Evolutionary conservation across 2,888 invertebrate genomes (phyloP).

Genomic region (Lepidonotus clava): DNA sequence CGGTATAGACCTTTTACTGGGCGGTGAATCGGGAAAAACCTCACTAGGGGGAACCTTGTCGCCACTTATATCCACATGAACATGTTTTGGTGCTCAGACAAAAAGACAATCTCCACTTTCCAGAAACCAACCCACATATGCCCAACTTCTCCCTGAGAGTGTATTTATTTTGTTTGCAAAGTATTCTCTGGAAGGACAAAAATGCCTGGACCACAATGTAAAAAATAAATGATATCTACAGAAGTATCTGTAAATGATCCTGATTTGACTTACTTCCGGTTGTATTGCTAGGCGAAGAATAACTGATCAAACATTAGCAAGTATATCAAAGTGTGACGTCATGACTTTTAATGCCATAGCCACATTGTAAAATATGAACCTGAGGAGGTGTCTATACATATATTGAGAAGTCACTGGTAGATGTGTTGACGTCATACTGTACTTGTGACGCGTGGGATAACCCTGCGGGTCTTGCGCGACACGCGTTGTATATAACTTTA

Average conservation of each 20-base stretch:
- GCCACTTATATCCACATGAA: not conserved
- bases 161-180: slow-evolving; percentile 23
- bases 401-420: not conserved
- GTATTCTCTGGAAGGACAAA: not conserved
- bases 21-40: not conserved
- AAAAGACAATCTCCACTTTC: not conserved
- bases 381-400: not conserved
- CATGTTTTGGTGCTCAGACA: slow-evolving; percentile 32
- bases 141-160: not conserved
- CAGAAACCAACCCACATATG: not conserved
- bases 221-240: not conserved
- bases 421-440: not conserved
- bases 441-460: not conserved
- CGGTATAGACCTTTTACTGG: not conserved
- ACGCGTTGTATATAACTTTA: slow-evolving; percentile 16
- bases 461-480: not conserved
- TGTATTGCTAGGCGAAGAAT: not conserved
- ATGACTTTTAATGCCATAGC: not conserved
- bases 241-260: not conserved
- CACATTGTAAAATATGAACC: slow-evolving; percentile 15
- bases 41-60: too few species aligned
- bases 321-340: not conserved
- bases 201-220: not conserved
- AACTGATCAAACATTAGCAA: not conserved
- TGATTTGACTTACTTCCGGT: not conserved